Conservation (phyloP, 2,113 vertebrate species). For the Lampris incognitus region DNA sequence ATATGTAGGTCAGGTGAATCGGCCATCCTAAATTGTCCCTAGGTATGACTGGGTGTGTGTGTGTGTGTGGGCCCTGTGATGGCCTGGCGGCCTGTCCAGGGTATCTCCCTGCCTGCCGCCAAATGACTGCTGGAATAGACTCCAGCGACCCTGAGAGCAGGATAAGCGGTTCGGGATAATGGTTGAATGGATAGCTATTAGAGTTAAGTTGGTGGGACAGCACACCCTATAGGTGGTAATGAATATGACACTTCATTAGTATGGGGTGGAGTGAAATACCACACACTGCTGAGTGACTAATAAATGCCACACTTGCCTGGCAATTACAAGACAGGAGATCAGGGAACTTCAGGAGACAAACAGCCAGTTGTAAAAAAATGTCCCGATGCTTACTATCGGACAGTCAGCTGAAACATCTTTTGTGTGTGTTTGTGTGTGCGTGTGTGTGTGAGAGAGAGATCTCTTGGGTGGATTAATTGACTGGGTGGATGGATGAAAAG, state of each 20-base stretch:
- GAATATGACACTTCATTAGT: not conserved
- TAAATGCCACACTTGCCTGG: not conserved
- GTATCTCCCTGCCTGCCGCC: too few relatives aligned
- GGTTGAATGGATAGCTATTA: too few relatives aligned
- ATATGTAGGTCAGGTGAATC: too few relatives aligned
- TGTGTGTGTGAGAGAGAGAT: not conserved
- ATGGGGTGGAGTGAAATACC: not conserved
- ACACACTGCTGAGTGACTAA: not conserved
- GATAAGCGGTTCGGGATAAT: too few relatives aligned
- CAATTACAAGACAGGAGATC: not conserved
- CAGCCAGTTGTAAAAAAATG: not conserved
- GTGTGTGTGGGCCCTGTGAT: too few relatives aligned
- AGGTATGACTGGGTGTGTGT: too few relatives aligned
- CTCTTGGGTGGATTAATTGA: not conserved
- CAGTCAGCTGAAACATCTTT: conserved; percentile 53
- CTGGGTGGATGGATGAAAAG: conserved; percentile 5
- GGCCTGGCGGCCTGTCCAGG: too few relatives aligned
- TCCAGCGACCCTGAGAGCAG: too few relatives aligned
- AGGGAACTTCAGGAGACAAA: not conserved
- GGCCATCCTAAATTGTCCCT: too few relatives aligned
- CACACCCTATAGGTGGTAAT: too few relatives aligned
- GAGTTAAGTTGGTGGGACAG: too few relatives aligned
- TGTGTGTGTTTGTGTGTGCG: conserved; percentile 34
- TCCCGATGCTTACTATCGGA: not conserved
- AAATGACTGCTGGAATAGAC: too few relatives aligned